Evolutionary conservation across 2,888 invertebrate species (phyloP).

Genomic region (Drosophila prolongata): DNA sequence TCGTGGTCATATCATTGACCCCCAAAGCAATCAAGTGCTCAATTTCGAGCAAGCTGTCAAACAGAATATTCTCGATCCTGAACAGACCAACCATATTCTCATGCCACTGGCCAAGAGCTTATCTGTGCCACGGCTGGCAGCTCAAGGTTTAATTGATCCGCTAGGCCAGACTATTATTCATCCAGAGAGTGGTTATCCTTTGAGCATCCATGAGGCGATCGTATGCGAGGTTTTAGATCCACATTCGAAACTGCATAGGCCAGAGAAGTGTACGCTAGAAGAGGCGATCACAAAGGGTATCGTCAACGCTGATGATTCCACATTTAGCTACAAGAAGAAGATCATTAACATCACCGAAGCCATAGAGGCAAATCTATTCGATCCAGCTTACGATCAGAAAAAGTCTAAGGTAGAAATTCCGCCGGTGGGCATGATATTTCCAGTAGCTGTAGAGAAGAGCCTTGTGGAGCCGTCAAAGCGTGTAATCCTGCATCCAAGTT

Average conservation of each 20-base stretch:
- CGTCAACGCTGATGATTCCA: conserved; percentile 89
- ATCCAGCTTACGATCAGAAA: conserved; percentile 72
- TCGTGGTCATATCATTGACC: conserved; percentile 92
- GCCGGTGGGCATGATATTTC: conserved; percentile 92
- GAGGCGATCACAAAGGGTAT: conserved; percentile 90
- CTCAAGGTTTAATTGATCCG: conserved; percentile 93
- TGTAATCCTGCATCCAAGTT: conserved; percentile 90
- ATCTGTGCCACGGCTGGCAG: conserved; percentile 92
- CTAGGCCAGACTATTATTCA: conserved; percentile 91
- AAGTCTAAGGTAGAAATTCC: conserved; percentile 87
- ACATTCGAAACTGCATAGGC: conserved; percentile 88
- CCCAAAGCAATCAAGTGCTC: conserved; percentile 91
- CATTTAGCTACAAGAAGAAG: conserved; percentile 87
- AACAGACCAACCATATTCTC: conserved; percentile 90
- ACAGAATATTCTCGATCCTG: conserved; percentile 91
- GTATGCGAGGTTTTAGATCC: conserved; percentile 95
- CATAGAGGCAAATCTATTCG: conserved; percentile 88
- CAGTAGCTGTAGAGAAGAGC: conserved; percentile 90
- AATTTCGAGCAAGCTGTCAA: conserved; percentile 93
- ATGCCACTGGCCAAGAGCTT: conserved; percentile 92
- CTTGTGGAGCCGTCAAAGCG: conserved; percentile 89
- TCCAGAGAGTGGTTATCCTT: conserved; percentile 92
- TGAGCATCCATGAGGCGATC: conserved; percentile 93
- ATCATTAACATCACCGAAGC: conserved; percentile 89
- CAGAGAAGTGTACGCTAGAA: conserved; percentile 89